Conservation (phyloP, 2,888 invertebrate species). For the Conchocele bisecta region DNA sequence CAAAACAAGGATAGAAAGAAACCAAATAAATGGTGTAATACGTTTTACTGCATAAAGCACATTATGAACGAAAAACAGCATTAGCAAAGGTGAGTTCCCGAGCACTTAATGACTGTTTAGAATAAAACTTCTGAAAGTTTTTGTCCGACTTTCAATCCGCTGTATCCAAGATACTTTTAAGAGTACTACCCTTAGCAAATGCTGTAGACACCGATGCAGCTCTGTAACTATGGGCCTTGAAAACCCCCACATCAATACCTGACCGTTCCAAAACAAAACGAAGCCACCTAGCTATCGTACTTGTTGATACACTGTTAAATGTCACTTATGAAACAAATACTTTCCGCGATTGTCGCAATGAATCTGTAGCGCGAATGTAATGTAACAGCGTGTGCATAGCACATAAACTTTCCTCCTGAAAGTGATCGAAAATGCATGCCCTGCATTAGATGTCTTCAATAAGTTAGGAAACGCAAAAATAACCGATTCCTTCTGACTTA, state of each 20-base stretch:
- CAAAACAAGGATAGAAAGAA: too few relatives aligned
- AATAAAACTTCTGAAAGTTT: constrained; percentile 5
- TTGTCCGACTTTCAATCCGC: constrained; percentile 16
- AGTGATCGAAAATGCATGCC: neutral
- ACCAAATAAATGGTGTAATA: too few relatives aligned
- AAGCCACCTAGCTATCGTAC: neutral
- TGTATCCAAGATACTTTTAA: neutral
- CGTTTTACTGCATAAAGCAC: too few relatives aligned
- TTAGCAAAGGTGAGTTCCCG: too few relatives aligned
- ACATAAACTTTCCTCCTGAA: neutral
- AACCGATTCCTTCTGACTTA: neutral
- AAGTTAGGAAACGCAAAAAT: neutral
- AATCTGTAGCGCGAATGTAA: neutral
- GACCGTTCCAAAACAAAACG: neutral
- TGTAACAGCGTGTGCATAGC: neutral
- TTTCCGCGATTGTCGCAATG: neutral
- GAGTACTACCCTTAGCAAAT: neutral
- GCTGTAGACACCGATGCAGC: neutral
- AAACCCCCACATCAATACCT: neutral
- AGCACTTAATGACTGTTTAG: too few relatives aligned
- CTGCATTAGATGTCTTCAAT: neutral
- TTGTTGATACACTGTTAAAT: neutral
- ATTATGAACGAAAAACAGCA: too few relatives aligned
- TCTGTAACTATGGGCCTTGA: constrained; percentile 4
- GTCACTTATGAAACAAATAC: neutral